Conservation (phyloP, 1,140 invertebrate species). For the Drosophila biarmipes region DNA sequence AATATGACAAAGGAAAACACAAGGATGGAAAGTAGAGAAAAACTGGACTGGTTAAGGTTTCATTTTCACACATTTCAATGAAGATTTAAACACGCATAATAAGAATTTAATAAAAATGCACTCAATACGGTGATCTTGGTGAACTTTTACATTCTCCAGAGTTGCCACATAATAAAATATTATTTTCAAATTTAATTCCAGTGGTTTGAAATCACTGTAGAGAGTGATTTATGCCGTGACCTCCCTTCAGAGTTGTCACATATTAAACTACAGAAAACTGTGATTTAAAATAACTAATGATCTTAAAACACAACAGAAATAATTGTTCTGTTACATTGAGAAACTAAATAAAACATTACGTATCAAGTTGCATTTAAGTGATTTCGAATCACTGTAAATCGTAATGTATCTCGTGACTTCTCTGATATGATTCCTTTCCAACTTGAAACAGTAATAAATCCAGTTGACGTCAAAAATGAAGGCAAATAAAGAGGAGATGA, state of each 20-base stretch:
- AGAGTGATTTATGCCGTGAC: background rate
- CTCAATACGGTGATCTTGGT: background rate
- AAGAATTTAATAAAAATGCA: background rate
- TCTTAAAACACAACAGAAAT: no score
- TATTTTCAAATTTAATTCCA: no score
- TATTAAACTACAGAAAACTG: no score
- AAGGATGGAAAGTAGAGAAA: conserved; percentile 8
- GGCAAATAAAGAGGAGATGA: conserved; percentile 10
- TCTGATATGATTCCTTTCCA: background rate
- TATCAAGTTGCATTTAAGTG: no score
- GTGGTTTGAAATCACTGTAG: background rate
- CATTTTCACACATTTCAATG: conserved; percentile 19
- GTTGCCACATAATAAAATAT: background rate
- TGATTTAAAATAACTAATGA: no score
- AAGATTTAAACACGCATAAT: background rate
- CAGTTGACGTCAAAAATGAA: conserved; percentile 1
- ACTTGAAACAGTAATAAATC: conserved; percentile 10
- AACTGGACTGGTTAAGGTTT: background rate
- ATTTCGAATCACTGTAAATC: background rate
- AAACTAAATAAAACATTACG: no score
- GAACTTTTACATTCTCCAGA: background rate
- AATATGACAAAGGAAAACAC: background rate
- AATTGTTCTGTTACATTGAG: no score
- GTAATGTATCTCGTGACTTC: background rate
- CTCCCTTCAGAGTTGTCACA: no score